phyloP scores from a whole-genome alignment of 2,888 invertebrate genomes.

The Cephalotes varians region DNA sequence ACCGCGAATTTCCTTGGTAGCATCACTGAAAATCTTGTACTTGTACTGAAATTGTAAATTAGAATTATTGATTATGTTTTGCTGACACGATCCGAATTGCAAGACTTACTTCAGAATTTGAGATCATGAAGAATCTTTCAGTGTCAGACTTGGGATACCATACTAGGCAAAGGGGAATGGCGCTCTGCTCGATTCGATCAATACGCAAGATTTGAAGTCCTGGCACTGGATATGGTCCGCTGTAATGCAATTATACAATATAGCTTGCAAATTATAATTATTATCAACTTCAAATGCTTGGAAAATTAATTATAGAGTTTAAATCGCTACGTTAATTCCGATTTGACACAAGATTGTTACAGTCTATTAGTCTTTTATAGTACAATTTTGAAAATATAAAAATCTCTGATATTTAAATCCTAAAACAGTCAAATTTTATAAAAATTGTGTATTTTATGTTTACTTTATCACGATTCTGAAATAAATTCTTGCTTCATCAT shows the following conservation, averaged over 20 bases:
- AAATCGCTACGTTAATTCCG: background rate
- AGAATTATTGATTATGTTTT: background rate
- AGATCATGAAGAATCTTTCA: constrained; percentile 87
- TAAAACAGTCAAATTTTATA: background rate
- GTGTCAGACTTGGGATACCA: constrained; percentile 85
- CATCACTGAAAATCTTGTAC: constrained; percentile 89
- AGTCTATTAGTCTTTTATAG: background rate
- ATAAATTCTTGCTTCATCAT: background rate
- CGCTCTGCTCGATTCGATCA: constrained; percentile 89
- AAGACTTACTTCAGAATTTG: constrained; percentile 88
- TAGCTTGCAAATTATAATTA: background rate
- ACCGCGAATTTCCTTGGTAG: constrained; percentile 89
- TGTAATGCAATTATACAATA: constrained; percentile 17
- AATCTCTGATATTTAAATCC: background rate
- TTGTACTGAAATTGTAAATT: constrained; percentile 86
- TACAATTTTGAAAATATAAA: background rate
- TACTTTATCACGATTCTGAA: background rate
- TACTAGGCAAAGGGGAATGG: constrained; percentile 87
- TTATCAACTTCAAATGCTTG: background rate
- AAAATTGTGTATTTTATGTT: background rate
- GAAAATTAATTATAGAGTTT: background rate
- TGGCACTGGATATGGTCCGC: constrained; percentile 80
- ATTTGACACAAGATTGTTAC: background rate
- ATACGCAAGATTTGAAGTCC: constrained; percentile 81
- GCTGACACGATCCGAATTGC: background rate